Evolutionary conservation across 2,797 vertebrate genomes (phyloP).

Genomic region (Coregonus suidteri): DNA sequence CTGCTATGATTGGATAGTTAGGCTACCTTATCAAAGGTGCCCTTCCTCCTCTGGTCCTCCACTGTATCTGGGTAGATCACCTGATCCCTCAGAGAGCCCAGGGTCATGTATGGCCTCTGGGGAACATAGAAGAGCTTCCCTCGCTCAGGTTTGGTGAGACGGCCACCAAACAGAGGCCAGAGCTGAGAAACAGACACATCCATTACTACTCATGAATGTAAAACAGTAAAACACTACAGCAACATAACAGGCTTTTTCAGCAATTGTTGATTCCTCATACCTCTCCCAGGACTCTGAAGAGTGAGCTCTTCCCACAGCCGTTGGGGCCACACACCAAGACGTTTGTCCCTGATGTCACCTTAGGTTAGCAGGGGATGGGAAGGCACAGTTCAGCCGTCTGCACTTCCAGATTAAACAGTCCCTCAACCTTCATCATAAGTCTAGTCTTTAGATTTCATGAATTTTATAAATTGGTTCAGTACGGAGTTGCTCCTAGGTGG

Average conservation of each 20-base stretch:
- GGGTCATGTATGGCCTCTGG: conserved; percentile 99
- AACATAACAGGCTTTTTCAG: no score
- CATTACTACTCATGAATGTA: no score
- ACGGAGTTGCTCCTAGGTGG: no score
- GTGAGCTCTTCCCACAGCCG: conserved; percentile 96
- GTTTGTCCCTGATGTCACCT: conserved; percentile 94
- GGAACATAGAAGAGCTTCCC: conserved; percentile 98
- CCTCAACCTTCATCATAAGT: no score
- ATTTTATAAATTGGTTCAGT: no score
- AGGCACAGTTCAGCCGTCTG: no score
- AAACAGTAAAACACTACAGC: no score
- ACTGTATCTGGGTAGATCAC: conserved; percentile 95
- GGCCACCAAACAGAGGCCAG: conserved; percentile 96
- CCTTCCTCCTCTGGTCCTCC: conserved; percentile 89
- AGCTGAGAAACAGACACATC: conserved; percentile 71
- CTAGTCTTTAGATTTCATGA: no score
- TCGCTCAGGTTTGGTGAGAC: conserved; percentile 95
- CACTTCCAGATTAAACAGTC: no score
- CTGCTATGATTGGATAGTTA: no score
- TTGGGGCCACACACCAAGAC: conserved; percentile 97
- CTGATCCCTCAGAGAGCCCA: conserved; percentile 94
- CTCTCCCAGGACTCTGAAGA: conserved; percentile 95
- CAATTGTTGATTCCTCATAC: conserved; percentile 65
- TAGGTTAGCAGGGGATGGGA: not conserved
- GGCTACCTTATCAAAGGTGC: conserved; percentile 84